A percentile compares a stretch with the other conserved stretches of the same genome.
Evolutionary conservation across 2,797 vertebrate species (phyloP).

Genomic region (Acanthurus lineatus): DNA sequence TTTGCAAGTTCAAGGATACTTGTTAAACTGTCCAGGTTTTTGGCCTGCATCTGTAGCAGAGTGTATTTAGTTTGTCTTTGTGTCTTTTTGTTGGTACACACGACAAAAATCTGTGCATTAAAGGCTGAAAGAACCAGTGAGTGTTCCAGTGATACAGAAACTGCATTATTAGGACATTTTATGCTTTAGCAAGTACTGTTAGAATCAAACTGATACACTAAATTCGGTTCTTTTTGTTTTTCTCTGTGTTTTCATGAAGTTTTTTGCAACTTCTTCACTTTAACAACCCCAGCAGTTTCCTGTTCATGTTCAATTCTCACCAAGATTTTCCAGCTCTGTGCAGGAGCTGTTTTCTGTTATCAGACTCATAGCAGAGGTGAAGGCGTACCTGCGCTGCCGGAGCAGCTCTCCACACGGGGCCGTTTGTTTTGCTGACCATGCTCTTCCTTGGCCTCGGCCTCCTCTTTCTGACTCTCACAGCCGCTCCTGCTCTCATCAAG

Average conservation of each 20-base stretch:
- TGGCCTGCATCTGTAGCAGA: too few species aligned
- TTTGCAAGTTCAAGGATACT: neutral
- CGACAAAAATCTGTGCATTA: neutral
- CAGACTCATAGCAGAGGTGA: constrained; percentile 24
- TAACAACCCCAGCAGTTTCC: neutral
- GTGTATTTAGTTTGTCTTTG: too few species aligned
- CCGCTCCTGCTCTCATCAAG: constrained; percentile 73
- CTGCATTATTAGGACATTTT: neutral
- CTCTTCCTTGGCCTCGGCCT: constrained; percentile 58
- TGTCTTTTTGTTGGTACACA: too few species aligned
- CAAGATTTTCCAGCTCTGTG: neutral
- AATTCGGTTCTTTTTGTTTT: too few species aligned
- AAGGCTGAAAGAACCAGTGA: neutral
- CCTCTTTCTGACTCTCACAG: constrained; percentile 70
- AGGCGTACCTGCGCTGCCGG: constrained; percentile 64
- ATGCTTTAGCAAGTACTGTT: too few species aligned
- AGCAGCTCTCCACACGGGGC: constrained; percentile 63
- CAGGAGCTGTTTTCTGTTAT: neutral
- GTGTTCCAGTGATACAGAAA: neutral
- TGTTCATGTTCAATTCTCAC: neutral
- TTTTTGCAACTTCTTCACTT: constrained; percentile 11
- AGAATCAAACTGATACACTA: neutral
- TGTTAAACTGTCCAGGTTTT: neutral
- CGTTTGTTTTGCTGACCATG: constrained; percentile 68
- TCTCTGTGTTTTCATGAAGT: neutral